Percentiles rank a stretch among this genome's conserved stretches.
Conservation (phyloP, 2,113 vertebrate species). For the Sylvicapra grimmia region DNA sequence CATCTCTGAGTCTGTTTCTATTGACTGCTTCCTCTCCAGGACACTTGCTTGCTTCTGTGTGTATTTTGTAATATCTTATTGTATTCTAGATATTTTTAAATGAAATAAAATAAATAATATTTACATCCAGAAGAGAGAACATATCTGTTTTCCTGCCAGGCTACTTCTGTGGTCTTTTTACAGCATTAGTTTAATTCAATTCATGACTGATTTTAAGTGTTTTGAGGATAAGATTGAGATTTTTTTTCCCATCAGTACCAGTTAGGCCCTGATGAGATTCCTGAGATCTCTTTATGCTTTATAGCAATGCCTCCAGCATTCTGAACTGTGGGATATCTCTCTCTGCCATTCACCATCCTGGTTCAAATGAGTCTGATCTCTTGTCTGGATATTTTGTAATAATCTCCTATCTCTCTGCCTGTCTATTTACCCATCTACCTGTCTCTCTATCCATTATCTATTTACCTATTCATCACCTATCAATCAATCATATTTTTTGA, state of each 20-base stretch:
- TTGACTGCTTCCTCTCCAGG: neutral
- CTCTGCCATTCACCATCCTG: neutral
- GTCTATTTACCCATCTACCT: neutral
- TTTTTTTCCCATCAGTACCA: neutral
- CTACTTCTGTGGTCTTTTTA: neutral
- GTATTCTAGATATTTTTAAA: neutral
- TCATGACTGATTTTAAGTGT: neutral
- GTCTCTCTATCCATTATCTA: neutral
- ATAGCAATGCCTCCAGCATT: neutral
- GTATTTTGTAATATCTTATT: neutral
- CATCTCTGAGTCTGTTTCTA: neutral
- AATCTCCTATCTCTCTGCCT: neutral
- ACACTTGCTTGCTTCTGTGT: neutral
- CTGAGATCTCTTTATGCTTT: neutral
- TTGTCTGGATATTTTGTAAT: neutral
- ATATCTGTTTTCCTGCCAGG: neutral
- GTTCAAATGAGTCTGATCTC: neutral
- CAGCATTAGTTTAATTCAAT: neutral
- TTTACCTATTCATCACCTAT: neutral
- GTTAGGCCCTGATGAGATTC: neutral
- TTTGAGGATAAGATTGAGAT: neutral
- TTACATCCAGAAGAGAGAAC: neutral
- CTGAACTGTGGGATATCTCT: neutral
- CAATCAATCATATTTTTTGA: neutral
- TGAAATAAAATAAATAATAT: neutral